Evolutionary conservation across 1,140 invertebrate species (phyloP).

Genomic region (Papilio helenus): DNA sequence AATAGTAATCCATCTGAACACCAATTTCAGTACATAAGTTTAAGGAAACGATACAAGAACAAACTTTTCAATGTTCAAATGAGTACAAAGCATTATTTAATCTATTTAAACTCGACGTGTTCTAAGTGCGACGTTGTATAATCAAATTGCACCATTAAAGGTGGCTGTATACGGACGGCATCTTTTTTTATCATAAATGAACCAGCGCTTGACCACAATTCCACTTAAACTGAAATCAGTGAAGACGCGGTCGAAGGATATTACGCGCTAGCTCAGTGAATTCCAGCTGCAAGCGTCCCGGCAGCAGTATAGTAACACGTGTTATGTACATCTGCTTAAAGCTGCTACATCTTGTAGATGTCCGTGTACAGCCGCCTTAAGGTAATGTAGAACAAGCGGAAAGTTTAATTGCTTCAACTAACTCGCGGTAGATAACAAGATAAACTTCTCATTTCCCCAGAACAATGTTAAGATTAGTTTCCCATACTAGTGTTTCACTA

Average conservation of each 20-base stretch:
- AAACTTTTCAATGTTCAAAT: conserved; percentile 9
- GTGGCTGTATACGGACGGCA: too few relatives aligned
- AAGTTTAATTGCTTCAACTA: conserved; percentile 28
- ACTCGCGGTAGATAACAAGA: conserved; percentile 27
- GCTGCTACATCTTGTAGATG: too few relatives aligned
- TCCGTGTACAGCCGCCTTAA: background rate
- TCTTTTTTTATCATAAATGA: too few relatives aligned
- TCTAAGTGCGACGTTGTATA: background rate
- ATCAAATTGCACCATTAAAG: conserved; percentile 18
- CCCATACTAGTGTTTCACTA: background rate
- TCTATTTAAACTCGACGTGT: background rate
- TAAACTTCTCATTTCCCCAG: background rate
- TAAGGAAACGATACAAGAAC: background rate
- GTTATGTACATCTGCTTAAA: too few relatives aligned
- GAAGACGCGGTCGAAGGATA: too few relatives aligned
- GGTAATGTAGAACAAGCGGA: conserved; percentile 8
- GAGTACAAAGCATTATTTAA: conserved; percentile 9
- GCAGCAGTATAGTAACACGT: too few relatives aligned
- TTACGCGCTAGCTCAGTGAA: too few relatives aligned
- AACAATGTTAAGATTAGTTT: conserved; percentile 11
- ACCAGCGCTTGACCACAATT: too few relatives aligned
- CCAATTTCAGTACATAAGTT: background rate
- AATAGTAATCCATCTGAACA: background rate
- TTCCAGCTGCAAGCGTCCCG: too few relatives aligned
- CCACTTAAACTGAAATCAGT: too few relatives aligned